phyloP scores from a whole-genome alignment of 2,888 invertebrate genomes.

The Sympetrum striolatum region DNA sequence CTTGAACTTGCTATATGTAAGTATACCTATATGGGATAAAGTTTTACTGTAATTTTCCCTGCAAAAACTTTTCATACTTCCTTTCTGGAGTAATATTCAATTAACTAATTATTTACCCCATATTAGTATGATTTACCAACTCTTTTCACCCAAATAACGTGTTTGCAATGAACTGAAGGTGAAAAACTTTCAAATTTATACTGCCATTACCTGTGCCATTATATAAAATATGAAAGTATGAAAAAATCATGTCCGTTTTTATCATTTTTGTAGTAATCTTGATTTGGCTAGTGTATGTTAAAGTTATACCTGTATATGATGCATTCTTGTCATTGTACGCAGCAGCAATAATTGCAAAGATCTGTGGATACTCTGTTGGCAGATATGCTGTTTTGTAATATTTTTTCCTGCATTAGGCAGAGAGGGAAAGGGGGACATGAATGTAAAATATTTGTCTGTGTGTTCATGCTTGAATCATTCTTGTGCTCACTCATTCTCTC shows the following conservation, averaged over 20 bases:
- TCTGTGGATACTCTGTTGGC: constrained; percentile 9
- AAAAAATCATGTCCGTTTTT: constrained; percentile 16
- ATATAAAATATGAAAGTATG: constrained; percentile 45
- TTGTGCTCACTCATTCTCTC: constrained; percentile 42
- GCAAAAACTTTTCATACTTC: constrained; percentile 25
- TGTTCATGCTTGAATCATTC: constrained; percentile 32
- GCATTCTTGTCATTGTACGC: constrained; percentile 33
- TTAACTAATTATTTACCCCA: constrained; percentile 14
- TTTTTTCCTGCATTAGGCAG: constrained; percentile 12
- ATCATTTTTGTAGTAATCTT: constrained; percentile 14
- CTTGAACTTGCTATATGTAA: constrained; percentile 11
- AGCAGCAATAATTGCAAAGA: constrained; percentile 34
- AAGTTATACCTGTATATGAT: constrained; percentile 27
- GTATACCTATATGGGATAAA: constrained; percentile 1
- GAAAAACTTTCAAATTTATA: constrained; percentile 48
- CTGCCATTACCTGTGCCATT: constrained; percentile 51
- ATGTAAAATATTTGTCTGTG: constrained; percentile 16
- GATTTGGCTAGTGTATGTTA: constrained; percentile 21
- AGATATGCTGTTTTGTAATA: constrained; percentile 32
- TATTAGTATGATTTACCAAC: constrained; percentile 18
- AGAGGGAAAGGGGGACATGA: constrained; percentile 36
- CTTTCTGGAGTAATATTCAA: constrained; percentile 9
- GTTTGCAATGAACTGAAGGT: constrained; percentile 23
- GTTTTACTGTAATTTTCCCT: background rate
- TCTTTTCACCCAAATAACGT: constrained; percentile 1